Evolutionary conservation across 2,888 invertebrate genomes (phyloP).

Genomic region (Dryobotodes eremita): DNA sequence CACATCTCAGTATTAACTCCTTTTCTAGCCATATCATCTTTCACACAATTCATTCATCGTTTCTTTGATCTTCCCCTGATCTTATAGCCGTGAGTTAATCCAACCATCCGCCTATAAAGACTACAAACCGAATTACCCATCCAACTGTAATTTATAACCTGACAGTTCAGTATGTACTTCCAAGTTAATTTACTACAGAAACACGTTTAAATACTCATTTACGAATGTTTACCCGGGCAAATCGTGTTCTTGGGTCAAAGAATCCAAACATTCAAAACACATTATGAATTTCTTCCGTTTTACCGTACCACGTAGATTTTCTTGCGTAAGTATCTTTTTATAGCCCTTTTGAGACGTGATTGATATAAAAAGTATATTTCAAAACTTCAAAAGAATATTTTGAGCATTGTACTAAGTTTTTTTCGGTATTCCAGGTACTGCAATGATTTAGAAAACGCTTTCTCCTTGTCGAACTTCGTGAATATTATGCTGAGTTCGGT

Average conservation of each 20-base stretch:
- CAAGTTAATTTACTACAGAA: constrained; percentile 42
- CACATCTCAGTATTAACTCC: neutral
- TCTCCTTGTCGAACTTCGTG: constrained; percentile 82
- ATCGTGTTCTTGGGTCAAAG: constrained; percentile 47
- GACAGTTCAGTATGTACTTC: constrained; percentile 17
- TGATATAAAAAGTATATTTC: constrained; percentile 49
- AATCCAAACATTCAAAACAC: constrained; percentile 48
- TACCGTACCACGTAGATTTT: constrained; percentile 21
- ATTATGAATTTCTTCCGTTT: constrained; percentile 41
- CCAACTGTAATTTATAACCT: constrained; percentile 9
- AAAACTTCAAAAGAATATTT: constrained; percentile 35
- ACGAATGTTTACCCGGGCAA: constrained; percentile 49
- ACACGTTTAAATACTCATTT: constrained; percentile 51
- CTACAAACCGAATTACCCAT: constrained; percentile 12
- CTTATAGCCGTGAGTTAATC: constrained; percentile 64
- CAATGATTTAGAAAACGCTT: constrained; percentile 85
- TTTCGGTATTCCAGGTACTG: constrained; percentile 80
- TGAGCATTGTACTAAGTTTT: constrained; percentile 54
- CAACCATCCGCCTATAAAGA: neutral
- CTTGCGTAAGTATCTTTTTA: constrained; percentile 51
- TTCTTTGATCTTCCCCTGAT: neutral
- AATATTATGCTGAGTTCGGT: constrained; percentile 86
- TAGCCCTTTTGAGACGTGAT: constrained; percentile 47
- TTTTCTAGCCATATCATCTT: neutral
- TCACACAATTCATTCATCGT: neutral